Conservation (phyloP, 2,888 invertebrate genomes). For the Pollenia amentaria region DNA sequence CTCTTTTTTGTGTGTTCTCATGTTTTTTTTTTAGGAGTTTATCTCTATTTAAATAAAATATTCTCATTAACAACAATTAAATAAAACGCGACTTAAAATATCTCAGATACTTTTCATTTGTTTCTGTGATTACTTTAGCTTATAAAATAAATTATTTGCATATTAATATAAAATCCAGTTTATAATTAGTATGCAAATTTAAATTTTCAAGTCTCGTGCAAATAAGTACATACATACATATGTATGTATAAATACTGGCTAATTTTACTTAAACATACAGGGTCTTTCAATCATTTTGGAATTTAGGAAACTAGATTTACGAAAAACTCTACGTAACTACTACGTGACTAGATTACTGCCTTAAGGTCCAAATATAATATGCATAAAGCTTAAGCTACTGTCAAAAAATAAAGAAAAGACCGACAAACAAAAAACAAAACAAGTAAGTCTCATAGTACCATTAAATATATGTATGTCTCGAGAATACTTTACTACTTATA, state of each 20-base stretch:
- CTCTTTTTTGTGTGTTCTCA: too few relatives aligned
- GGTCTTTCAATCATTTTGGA: slow-evolving; percentile 8
- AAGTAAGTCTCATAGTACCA: too few relatives aligned
- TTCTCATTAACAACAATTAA: too few relatives aligned
- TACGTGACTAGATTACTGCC: background rate
- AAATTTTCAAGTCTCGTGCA: slow-evolving; percentile 64
- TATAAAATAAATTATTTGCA: slow-evolving; percentile 26
- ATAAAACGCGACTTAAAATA: background rate
- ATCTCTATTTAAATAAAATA: too few relatives aligned
- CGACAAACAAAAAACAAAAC: too few relatives aligned
- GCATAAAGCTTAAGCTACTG: too few relatives aligned
- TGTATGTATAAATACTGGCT: slow-evolving; percentile 4
- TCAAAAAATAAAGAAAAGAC: too few relatives aligned
- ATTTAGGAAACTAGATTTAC: background rate
- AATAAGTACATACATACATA: too few relatives aligned
- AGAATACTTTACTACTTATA: too few relatives aligned
- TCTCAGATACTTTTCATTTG: background rate
- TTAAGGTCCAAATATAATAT: background rate
- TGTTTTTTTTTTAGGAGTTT: too few relatives aligned
- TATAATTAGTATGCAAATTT: slow-evolving; percentile 51
- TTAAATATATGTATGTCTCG: too few relatives aligned
- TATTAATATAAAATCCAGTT: slow-evolving; percentile 59
- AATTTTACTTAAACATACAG: slow-evolving; percentile 35
- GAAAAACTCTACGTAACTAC: too few relatives aligned
- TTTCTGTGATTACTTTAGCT: background rate